Evolutionary conservation across 2,797 vertebrate genomes (phyloP).

Genomic region (Sebastes jordani): DNA sequence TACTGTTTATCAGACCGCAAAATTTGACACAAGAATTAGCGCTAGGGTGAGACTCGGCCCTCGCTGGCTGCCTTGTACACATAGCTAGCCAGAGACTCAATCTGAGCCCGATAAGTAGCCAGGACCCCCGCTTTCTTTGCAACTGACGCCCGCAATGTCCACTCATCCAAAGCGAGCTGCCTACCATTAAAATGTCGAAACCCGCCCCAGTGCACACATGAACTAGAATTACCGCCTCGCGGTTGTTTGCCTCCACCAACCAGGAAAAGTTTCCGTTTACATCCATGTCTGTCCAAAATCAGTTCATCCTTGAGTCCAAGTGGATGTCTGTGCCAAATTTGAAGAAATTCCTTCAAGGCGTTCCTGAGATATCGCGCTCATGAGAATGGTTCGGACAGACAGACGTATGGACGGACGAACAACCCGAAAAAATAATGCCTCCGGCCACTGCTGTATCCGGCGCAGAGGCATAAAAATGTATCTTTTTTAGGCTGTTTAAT

Average conservation of each 20-base stretch:
- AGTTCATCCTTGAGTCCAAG: too few relatives aligned
- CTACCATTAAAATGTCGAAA: slow-evolving; percentile 81
- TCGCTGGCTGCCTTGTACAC: slow-evolving; percentile 97
- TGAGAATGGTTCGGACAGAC: too few relatives aligned
- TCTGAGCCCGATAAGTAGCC: slow-evolving; percentile 79
- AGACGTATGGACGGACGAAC: too few relatives aligned
- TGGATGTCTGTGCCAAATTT: too few relatives aligned
- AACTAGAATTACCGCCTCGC: neutral
- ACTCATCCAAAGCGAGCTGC: slow-evolving; percentile 70
- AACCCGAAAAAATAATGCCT: too few relatives aligned
- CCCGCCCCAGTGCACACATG: slow-evolving; percentile 50
- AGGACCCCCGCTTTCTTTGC: slow-evolving; percentile 72
- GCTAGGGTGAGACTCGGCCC: slow-evolving; percentile 95
- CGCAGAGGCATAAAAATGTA: neutral
- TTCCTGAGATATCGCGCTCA: too few relatives aligned
- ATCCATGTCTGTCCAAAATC: too few relatives aligned
- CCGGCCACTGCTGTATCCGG: accelerated
- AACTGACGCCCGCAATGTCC: slow-evolving; percentile 77
- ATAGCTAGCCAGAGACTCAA: slow-evolving; percentile 95
- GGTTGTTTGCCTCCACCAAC: too few relatives aligned
- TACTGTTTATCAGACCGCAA: too few relatives aligned
- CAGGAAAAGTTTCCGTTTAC: too few relatives aligned
- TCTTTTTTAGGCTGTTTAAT: neutral
- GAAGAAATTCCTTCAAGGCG: too few relatives aligned
- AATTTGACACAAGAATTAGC: too few relatives aligned